These are phyloP conservation scores for Euplagia quadripunctaria DNA, from an alignment of 2,888 invertebrate species.

Conservation along the genomic window DNA sequence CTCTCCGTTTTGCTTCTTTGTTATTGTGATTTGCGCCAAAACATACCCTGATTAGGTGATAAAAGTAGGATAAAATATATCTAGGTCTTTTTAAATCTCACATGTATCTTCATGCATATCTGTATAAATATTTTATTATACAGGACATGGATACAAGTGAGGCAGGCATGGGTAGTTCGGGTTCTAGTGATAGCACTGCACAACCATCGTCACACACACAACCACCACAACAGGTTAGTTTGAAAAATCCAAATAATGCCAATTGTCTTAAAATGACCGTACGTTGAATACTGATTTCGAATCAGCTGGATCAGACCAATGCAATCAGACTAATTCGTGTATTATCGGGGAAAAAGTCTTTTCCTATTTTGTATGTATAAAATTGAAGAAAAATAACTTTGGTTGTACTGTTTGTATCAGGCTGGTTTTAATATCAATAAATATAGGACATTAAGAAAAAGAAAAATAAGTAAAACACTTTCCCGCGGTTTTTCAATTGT, in stretches of 20 bases:
- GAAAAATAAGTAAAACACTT: too few species aligned
- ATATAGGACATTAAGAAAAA: too few species aligned
- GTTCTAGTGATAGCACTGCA: constrained; percentile 77
- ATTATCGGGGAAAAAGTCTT: too few species aligned
- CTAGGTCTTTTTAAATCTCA: not conserved
- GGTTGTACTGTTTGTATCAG: too few species aligned
- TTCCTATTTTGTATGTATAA: too few species aligned
- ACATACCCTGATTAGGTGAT: not conserved
- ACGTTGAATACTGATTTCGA: too few species aligned
- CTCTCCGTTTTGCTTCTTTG: not conserved
- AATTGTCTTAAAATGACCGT: not conserved
- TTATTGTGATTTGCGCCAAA: not conserved
- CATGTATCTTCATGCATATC: not conserved
- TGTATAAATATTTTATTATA: constrained; percentile 19
- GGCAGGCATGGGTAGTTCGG: constrained; percentile 81
- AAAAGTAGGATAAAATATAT: not conserved
- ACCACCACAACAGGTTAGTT: constrained; percentile 77
- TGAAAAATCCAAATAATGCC: not conserved
- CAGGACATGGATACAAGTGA: constrained; percentile 85
- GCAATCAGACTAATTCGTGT: too few species aligned
- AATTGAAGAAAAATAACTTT: too few species aligned
- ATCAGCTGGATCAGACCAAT: too few species aligned
- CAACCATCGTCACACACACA: constrained; percentile 81
- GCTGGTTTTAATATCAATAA: too few species aligned
- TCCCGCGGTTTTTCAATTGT: too few species aligned